Conservation (phyloP, 2,113 vertebrate species). For the Amia ocellicauda region DNA sequence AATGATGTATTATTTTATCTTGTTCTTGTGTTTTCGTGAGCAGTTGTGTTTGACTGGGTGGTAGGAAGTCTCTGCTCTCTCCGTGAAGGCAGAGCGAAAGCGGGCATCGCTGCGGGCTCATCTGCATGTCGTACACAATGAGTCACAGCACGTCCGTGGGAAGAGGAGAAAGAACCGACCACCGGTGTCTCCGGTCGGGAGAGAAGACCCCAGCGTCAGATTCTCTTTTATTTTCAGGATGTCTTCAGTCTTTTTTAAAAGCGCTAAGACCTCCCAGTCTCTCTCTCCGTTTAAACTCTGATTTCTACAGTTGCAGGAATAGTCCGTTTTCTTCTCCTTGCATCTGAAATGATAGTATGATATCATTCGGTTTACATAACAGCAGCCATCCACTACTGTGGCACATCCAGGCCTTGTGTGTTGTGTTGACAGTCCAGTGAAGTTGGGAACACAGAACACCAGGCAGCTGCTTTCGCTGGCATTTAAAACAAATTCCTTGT, state of each 20-base stretch:
- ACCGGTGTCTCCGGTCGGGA: not conserved
- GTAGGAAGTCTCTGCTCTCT: not conserved
- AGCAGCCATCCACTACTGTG: too few species aligned
- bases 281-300: not conserved
- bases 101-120: not conserved
- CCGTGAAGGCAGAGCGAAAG: not conserved
- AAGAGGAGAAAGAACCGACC: not conserved
- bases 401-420: slow-evolving; percentile 50
- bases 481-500: slow-evolving; percentile 66
- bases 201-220: not conserved
- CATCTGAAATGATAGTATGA: not conserved
- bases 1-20: not conserved
- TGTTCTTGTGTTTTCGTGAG: not conserved
- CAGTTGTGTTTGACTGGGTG: not conserved
- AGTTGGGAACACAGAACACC: slow-evolving; percentile 45
- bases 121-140: not conserved
- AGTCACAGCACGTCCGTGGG: slow-evolving; percentile 1
- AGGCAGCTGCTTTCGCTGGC: slow-evolving; percentile 68
- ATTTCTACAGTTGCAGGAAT: not conserved
- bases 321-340: not conserved
- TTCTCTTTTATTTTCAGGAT: not conserved
- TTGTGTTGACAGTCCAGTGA: slow-evolving; percentile 57
- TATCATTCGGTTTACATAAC: not conserved
- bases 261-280: not conserved
- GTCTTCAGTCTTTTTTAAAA: not conserved